Conservation (phyloP, 30 jellyfish, hydroid and myxozoan genomes). For the Rhopilema esculentum region DNA sequence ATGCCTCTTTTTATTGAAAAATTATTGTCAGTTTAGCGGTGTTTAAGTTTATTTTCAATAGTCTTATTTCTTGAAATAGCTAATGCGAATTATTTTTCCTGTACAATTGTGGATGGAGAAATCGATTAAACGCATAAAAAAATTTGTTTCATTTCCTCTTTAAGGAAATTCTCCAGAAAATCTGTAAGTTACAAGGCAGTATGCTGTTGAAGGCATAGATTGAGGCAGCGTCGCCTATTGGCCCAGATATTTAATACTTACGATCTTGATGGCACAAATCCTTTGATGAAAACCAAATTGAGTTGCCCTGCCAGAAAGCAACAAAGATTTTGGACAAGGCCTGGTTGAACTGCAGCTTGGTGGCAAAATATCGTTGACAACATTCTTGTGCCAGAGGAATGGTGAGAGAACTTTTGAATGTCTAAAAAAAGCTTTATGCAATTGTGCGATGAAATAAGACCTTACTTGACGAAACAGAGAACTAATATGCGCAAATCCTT, state of each 20-base stretch:
- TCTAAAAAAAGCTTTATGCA: too few relatives aligned
- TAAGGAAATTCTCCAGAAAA: background rate
- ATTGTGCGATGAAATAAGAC: too few relatives aligned
- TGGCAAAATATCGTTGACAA: background rate
- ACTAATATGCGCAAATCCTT: too few relatives aligned
- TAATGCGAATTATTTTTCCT: background rate
- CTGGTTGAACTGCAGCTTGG: constrained; percentile 8
- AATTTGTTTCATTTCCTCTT: background rate
- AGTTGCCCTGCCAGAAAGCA: background rate
- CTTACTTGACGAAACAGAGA: too few relatives aligned
- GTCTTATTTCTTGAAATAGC: background rate
- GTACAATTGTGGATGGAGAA: background rate
- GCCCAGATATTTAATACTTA: too few relatives aligned
- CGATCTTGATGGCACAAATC: background rate
- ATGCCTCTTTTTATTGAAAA: background rate
- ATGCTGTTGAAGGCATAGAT: too few relatives aligned
- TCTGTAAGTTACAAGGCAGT: background rate
- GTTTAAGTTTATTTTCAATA: background rate
- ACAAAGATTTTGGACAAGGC: constrained; percentile 1
- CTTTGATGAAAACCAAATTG: background rate
- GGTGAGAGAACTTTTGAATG: constrained; percentile 1
- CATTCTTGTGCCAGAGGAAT: background rate
- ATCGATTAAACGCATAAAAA: background rate
- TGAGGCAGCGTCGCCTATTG: too few relatives aligned
- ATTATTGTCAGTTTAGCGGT: background rate